phyloP scores from a whole-genome alignment of 2,113 vertebrate genomes.

The Labeo rohita region DNA sequence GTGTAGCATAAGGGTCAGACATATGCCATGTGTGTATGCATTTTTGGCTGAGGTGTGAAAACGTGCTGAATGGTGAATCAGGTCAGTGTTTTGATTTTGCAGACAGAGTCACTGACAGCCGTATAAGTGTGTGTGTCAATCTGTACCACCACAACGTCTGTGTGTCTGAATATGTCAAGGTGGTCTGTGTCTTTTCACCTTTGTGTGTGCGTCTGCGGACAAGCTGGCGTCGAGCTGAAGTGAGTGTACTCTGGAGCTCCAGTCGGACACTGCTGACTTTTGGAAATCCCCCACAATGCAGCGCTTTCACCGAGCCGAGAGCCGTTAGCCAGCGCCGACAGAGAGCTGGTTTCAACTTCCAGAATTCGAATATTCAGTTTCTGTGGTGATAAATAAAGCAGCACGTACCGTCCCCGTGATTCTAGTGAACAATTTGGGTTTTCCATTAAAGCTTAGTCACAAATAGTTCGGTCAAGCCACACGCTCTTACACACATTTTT shows the following conservation, averaged over 20 bases:
- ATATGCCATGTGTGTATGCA: slow-evolving; percentile 1
- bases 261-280: slow-evolving; percentile 64
- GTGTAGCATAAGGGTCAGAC: slow-evolving; percentile 15
- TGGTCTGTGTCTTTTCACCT: slow-evolving; percentile 35
- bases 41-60: slow-evolving; percentile 12
- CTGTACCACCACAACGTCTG: background rate
- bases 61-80: slow-evolving; percentile 60
- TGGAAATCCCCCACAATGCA: slow-evolving; percentile 70
- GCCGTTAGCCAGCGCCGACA: slow-evolving; percentile 62
- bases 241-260: slow-evolving; percentile 32
- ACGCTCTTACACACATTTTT: background rate
- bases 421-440: slow-evolving; percentile 5
- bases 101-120: slow-evolving; percentile 15
- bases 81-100: slow-evolving; percentile 70
- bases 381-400: background rate
- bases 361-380: slow-evolving; percentile 3
- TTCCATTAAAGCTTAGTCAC: slow-evolving; percentile 15
- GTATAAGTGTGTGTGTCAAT: slow-evolving; percentile 14
- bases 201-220: slow-evolving; percentile 59
- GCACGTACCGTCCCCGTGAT: background rate
- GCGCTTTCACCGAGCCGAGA: slow-evolving; percentile 64
- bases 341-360: slow-evolving; percentile 22
- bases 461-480: slow-evolving; percentile 10
- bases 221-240: slow-evolving; percentile 69
- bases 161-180: slow-evolving; percentile 34